Percentiles rank a stretch among this genome's conserved stretches.
These are phyloP conservation scores for Bombus fervidus DNA, from an alignment of 1,140 invertebrate genomes.

Conservation along the genomic window DNA sequence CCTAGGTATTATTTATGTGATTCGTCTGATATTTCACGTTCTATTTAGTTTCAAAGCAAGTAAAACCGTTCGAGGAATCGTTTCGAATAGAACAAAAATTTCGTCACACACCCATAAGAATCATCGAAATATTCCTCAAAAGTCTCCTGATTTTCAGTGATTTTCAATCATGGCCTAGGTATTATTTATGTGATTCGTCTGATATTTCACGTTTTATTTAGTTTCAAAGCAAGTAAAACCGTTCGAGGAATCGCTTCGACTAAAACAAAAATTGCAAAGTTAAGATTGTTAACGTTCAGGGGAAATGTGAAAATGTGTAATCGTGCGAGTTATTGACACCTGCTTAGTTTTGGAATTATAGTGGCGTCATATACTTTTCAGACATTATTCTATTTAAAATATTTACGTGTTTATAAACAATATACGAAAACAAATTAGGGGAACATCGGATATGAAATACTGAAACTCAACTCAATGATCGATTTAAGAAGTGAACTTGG, in stretches of 20 bases:
- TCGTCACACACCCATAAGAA: constrained; percentile 67
- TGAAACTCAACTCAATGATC: too few species aligned
- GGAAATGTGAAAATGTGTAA: neutral
- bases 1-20: neutral
- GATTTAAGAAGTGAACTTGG: too few species aligned
- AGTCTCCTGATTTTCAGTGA: constrained; percentile 49
- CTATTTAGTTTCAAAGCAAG: too few species aligned
- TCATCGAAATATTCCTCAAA: constrained; percentile 78
- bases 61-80: neutral
- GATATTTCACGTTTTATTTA: too few species aligned
- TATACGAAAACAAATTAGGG: too few species aligned
- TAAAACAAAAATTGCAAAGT: neutral
- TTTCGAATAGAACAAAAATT: neutral
- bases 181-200: neutral
- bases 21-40: neutral
- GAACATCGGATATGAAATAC: too few species aligned
- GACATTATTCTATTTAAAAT: neutral
- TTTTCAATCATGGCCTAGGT: neutral
- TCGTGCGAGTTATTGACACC: neutral
- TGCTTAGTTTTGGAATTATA: neutral
- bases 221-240: too few species aligned
- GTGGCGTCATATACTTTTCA: neutral
- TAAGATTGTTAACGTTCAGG: neutral
- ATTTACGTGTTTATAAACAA: neutral
- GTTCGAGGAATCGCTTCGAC: neutral